Evolutionary conservation across 2,797 vertebrate species (phyloP), one percentile per base, ranked within the genome.

Genomic region (Sebastes itinus): DNA sequence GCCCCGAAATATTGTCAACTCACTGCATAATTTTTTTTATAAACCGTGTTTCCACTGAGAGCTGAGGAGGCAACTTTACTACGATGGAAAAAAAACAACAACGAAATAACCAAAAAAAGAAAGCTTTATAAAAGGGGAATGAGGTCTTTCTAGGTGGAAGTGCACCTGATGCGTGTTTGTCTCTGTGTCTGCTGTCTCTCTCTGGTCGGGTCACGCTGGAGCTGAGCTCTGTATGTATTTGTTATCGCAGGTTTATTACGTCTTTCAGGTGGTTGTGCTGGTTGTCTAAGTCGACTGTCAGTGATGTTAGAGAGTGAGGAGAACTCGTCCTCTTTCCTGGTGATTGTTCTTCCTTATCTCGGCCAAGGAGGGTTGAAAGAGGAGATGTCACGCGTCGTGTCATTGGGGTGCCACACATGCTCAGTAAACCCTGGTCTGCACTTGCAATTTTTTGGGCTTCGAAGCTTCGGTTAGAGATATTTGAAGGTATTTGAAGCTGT

Each of bases 91-190:
- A 70, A 70, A 25, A 58, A 71, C 49, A 46, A 46, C 42, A 52
- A 67, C 1, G 8, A 12, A 65, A 56, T 62, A 84, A 89, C 71
- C 75, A 86, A 82, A 81, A 73, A 65, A 71, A 75, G 30, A 87
- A 87, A 84, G 82, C 88, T 91, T 92, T 92, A 88, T 70, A 68
- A 79, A 90, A n/a, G 81, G 82, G 67, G 77, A 78, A 73, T 69
- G 78, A 90, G 89, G 89, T 84, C 74, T 88, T 75, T 84, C 35
- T 81, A 65, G 77, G 81, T 73, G 49, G 74, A 82, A 63, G 86
- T 83, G 84, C 58, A 61, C 76, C 79, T 81, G 73, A 30, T 3
- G 72, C 32, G 64, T 14, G 65, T 81, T 63, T 49, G 67, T 83
- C 67, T 82, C 42, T 20, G 28, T 83, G 75, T 89, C 75, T 78